Evolutionary conservation across 2,888 invertebrate species (phyloP).

Genomic region (Melinaea marsaeus): DNA sequence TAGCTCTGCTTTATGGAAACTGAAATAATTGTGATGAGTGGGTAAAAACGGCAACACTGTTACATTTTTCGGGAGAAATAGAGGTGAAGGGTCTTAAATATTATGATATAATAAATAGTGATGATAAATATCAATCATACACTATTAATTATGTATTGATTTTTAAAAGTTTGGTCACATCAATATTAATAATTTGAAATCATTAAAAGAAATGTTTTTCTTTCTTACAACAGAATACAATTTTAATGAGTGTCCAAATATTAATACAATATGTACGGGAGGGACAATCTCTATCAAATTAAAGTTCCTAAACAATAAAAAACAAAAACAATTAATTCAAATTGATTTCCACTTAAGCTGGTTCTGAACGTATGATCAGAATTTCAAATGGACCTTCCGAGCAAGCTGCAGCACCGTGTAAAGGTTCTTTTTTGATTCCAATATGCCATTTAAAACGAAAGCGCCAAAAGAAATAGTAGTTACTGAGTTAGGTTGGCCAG

Average conservation of each 20-base stretch:
- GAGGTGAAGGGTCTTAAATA: no score
- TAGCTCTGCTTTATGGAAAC: no score
- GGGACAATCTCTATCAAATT: slow-evolving; percentile 63
- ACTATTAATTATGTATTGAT: no score
- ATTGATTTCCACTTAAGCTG: slow-evolving; percentile 72
- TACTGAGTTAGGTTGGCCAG: slow-evolving; percentile 73
- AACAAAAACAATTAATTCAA: slow-evolving; percentile 67
- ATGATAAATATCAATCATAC: no score
- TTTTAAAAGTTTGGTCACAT: no score
- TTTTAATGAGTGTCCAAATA: slow-evolving; percentile 19
- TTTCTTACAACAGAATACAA: slow-evolving; percentile 9
- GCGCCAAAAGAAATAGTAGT: slow-evolving; percentile 74
- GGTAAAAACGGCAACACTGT: no score
- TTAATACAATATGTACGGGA: slow-evolving; percentile 36
- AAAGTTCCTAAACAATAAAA: slow-evolving; percentile 64
- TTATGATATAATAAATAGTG: no score
- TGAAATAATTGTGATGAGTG: no score
- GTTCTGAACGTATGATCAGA: slow-evolving; percentile 66
- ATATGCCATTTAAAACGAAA: slow-evolving; percentile 74
- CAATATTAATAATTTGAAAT: background rate
- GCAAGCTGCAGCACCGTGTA: slow-evolving; percentile 69
- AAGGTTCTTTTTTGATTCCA: slow-evolving; percentile 75
- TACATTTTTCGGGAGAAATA: no score
- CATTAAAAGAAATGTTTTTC: background rate
- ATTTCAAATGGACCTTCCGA: slow-evolving; percentile 72